Evolutionary conservation across 2,797 vertebrate genomes (phyloP).

Genomic region (Amniataba percoides): DNA sequence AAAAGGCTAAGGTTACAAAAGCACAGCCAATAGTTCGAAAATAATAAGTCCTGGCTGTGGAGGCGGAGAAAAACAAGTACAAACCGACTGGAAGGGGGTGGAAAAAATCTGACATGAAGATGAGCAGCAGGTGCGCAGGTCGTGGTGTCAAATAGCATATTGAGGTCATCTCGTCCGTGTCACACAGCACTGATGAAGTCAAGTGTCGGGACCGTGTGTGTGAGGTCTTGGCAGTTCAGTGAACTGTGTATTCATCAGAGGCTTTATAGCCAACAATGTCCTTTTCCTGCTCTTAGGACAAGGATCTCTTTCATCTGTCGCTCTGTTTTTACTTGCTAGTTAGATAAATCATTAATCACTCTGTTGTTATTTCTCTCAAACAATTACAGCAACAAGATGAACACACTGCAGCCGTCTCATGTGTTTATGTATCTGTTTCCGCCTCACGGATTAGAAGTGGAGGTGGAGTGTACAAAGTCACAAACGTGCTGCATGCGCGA

Average conservation of each 20-base stretch:
- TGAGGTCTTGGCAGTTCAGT: slow-evolving; percentile 23
- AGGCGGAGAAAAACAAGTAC: neutral
- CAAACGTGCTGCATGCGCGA: neutral
- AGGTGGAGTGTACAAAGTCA: slow-evolving; percentile 2
- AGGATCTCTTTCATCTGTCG: too few relatives aligned
- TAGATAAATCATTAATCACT: neutral
- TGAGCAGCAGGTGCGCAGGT: slow-evolving; percentile 20
- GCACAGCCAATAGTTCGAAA: neutral
- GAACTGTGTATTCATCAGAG: slow-evolving; percentile 11
- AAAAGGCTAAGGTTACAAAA: neutral
- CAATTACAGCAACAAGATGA: neutral
- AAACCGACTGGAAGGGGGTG: neutral
- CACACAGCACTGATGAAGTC: neutral
- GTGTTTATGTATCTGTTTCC: slow-evolving; percentile 17
- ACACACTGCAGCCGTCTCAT: neutral
- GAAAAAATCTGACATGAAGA: slow-evolving; percentile 5
- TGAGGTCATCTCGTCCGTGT: neutral
- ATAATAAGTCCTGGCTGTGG: slow-evolving; percentile 18
- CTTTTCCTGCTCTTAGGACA: neutral
- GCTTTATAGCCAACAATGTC: neutral
- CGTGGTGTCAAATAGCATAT: slow-evolving; percentile 14
- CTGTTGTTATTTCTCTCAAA: neutral
- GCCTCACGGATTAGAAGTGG: neutral
- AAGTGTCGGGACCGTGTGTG: slow-evolving; percentile 12
- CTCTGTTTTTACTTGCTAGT: neutral